Base-by-base conservation (phyloP, 1,140 invertebrate genomes). In the Periplaneta americana region DNA sequence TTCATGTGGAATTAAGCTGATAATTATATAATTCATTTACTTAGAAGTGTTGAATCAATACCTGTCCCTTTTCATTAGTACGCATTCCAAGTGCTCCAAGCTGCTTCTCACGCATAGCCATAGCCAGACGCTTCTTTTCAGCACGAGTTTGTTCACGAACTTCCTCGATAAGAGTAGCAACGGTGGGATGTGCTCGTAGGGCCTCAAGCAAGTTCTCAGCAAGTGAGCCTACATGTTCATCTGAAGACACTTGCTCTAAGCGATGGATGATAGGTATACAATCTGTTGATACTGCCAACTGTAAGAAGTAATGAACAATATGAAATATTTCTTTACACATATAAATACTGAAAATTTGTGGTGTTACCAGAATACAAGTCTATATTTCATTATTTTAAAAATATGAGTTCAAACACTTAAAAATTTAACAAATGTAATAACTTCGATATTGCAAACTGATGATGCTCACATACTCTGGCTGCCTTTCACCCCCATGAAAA, bases 41-140 rank as follows among this genome's bases (percentile, higher is more conserved):
- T n/a, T n/a, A n/a, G n/a, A n/a, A n/a, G n/a, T n/a, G n/a, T n/a
- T n/a, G n/a, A n/a, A n/a, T n/a, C 48, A 66, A 66, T 28, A 92
- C 90, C 90, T 97, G 95, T 2, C 96, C 96, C 86, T 96, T 97
- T 85, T 98, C 97, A 87, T 98, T 98, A 1, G 96, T 97, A 83
- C 95, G 92, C 97, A 99, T 99, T 33, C 98, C 98, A 57, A 99
- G 89, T 36, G 97, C 96, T 76, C 96, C 96, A 8, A 99, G 89
- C 86, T 99, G 98, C 86, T 98, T 97, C 88, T 99, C 96, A 76
- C 98, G 91, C 90, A 98, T 98, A 0, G 98, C 98, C 98, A 99
- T 99, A 0, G 98, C 98, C 39, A 99, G 89, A 1, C 97, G 92
- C 89, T 99, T 99, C 91, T 99, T 99, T 87, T 99, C 98, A 85